Percentiles rank a stretch among this genome's conserved stretches.
These are phyloP conservation scores for Harmothoe impar DNA, from an alignment of 2,888 invertebrate species.

Conservation along the genomic window DNA sequence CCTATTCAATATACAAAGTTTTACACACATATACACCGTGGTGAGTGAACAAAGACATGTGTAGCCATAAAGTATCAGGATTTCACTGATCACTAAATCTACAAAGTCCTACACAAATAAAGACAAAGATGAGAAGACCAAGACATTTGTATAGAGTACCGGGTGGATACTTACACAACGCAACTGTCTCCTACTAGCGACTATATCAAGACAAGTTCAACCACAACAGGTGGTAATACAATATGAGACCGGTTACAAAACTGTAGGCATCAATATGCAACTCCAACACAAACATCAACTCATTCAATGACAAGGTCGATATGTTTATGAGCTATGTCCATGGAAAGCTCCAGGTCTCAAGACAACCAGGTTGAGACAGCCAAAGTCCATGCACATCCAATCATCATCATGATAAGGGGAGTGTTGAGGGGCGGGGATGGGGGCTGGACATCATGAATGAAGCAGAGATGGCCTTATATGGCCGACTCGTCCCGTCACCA, in stretches of 20 bases:
- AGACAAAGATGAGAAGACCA: too few relatives aligned
- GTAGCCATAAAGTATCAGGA: background rate
- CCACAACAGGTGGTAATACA: background rate
- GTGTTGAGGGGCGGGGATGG: background rate
- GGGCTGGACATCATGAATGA: background rate
- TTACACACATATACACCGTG: too few relatives aligned
- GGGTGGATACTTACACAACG: background rate
- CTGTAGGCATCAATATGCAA: too few relatives aligned
- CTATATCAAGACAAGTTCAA: background rate
- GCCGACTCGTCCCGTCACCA: background rate
- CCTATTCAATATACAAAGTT: too few relatives aligned
- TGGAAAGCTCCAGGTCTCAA: background rate
- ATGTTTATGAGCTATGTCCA: background rate
- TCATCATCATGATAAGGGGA: constrained; percentile 17
- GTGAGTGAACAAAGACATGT: too few relatives aligned
- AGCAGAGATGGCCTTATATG: background rate
- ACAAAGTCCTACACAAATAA: too few relatives aligned
- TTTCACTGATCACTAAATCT: too few relatives aligned
- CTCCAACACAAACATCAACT: too few relatives aligned
- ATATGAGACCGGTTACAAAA: too few relatives aligned
- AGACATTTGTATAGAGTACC: too few relatives aligned
- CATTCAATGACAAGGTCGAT: too few relatives aligned
- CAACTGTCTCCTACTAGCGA: background rate
- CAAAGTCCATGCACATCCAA: background rate
- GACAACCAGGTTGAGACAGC: background rate